phyloP scores from a whole-genome alignment of 2,113 vertebrate genomes.

The Phalacrocorax pelagicus region DNA sequence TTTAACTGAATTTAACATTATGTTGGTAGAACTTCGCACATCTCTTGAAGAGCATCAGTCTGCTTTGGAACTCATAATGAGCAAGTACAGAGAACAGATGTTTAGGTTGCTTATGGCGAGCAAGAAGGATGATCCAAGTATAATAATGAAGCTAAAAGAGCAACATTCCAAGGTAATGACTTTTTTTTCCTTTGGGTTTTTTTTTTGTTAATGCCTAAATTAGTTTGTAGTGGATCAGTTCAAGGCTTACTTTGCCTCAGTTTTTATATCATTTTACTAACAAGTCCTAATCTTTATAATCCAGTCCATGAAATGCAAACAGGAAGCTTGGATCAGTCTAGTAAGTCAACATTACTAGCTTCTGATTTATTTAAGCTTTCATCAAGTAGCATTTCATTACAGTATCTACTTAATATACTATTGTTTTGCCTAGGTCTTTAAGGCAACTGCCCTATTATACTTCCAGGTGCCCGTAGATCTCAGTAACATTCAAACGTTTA shows the following conservation, averaged over 20 bases:
- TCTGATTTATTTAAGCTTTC: neutral
- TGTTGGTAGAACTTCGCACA: slow-evolving; percentile 84
- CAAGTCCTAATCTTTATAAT: neutral
- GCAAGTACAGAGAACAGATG: slow-evolving; percentile 96
- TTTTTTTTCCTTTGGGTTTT: neutral
- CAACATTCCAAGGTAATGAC: slow-evolving; percentile 90
- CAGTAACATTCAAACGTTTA: neutral
- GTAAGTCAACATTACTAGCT: neutral
- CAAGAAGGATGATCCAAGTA: slow-evolving; percentile 90
- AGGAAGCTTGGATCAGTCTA: neutral
- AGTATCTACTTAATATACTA: neutral
- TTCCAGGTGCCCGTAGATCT: neutral
- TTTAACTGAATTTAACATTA: neutral
- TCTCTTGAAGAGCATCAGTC: slow-evolving; percentile 98
- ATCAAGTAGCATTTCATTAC: neutral
- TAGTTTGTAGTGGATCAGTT: neutral
- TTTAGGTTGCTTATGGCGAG: slow-evolving; percentile 93
- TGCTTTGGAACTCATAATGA: slow-evolving; percentile 97
- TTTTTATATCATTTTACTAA: neutral
- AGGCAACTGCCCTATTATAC: neutral
- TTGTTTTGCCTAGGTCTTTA: neutral
- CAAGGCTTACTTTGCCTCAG: neutral
- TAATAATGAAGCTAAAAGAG: slow-evolving; percentile 91
- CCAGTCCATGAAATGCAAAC: fast-evolving
- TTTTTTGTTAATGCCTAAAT: neutral